phyloP scores from a whole-genome alignment of 2,113 vertebrate species.

The Quiscalus mexicanus region DNA sequence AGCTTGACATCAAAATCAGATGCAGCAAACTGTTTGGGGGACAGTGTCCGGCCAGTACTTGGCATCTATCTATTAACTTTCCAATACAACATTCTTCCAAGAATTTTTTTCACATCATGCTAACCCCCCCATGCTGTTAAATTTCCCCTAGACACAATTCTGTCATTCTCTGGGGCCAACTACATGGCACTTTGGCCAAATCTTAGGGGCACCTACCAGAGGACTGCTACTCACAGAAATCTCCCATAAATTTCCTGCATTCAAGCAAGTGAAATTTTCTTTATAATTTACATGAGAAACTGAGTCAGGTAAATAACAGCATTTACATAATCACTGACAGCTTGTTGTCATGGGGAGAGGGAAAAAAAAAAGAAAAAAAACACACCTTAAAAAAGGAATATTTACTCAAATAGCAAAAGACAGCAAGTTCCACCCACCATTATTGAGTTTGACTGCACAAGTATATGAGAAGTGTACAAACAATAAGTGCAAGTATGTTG shows the following conservation, averaged over 20 bases:
- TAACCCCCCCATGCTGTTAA: background rate
- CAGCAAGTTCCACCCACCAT: background rate
- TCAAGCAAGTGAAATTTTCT: background rate
- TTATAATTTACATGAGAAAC: background rate
- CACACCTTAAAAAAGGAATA: background rate
- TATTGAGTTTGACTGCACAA: background rate
- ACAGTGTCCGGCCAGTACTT: background rate
- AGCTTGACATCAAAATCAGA: background rate
- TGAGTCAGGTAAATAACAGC: background rate
- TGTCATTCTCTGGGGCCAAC: background rate
- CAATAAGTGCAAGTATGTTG: background rate
- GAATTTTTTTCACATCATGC: background rate
- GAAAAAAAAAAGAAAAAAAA: fast-evolving
- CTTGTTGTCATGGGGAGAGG: background rate
- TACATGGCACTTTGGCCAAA: fast-evolving
- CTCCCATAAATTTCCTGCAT: background rate
- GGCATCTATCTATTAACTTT: background rate
- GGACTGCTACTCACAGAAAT: background rate
- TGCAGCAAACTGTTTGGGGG: background rate
- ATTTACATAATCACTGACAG: background rate
- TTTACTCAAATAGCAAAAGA: background rate
- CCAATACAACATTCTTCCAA: background rate
- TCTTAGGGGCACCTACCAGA: background rate
- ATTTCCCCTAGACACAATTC: background rate
- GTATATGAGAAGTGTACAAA: background rate